Evolutionary conservation across 2,888 invertebrate species (phyloP).

Genomic region (Tromatobia lineatoria): DNA sequence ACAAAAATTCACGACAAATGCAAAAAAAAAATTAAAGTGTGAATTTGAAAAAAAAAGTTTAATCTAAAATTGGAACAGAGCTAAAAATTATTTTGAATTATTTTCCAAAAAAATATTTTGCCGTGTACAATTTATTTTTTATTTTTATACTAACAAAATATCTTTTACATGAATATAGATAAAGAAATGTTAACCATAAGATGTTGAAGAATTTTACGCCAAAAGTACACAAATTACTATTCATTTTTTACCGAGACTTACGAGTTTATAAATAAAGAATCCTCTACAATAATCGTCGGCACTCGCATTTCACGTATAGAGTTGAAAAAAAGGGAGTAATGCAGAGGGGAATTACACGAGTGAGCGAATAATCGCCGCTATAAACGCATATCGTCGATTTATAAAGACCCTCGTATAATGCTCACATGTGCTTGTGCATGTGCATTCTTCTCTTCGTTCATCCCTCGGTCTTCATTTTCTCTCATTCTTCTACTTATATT

Average conservation of each 20-base stretch:
- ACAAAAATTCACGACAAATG: not conserved
- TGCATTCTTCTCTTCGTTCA: not conserved
- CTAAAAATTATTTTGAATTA: too few species aligned
- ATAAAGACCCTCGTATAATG: conserved; percentile 28
- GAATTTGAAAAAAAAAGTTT: too few species aligned
- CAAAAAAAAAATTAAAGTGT: too few species aligned
- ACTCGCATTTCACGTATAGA: not conserved
- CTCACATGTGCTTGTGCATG: conserved; percentile 18
- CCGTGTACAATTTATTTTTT: too few species aligned
- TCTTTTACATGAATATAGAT: too few species aligned
- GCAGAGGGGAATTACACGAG: conserved; percentile 4
- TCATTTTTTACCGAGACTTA: not conserved
- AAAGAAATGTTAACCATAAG: too few species aligned
- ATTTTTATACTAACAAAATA: too few species aligned
- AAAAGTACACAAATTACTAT: too few species aligned
- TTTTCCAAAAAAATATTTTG: too few species aligned
- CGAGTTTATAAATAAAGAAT: not conserved
- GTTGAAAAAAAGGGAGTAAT: not conserved
- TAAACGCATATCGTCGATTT: conserved; percentile 47
- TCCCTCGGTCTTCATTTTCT: conserved; percentile 39
- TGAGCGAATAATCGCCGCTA: conserved; percentile 16
- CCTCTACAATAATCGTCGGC: not conserved
- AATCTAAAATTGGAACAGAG: too few species aligned
- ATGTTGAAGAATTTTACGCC: too few species aligned
- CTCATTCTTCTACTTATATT: conserved; percentile 38